A percentile compares a stretch with the other conserved stretches of the same genome.
These are phyloP conservation scores for Ruditapes philippinarum DNA, from an alignment of 1,140 invertebrate species.

Conservation along the genomic window DNA sequence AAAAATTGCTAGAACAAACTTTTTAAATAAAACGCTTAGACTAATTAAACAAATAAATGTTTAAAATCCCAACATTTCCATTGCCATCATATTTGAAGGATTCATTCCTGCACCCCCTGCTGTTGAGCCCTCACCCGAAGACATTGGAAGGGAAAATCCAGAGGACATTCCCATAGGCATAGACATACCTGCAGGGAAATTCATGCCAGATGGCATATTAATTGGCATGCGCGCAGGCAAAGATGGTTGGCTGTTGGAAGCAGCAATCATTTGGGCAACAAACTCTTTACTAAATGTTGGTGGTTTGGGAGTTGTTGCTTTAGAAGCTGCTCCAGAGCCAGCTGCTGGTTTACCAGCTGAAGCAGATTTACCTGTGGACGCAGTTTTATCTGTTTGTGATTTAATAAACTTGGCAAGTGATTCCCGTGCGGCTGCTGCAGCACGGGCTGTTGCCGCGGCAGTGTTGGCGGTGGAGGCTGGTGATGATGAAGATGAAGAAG, in stretches of 20 bases:
- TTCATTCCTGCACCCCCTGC: neutral
- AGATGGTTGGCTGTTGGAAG: neutral
- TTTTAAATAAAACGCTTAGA: too few species aligned
- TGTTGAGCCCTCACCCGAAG: neutral
- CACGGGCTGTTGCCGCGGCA: neutral
- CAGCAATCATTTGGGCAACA: neutral
- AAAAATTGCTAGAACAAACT: too few species aligned
- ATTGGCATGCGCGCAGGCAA: too few species aligned
- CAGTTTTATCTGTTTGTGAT: neutral
- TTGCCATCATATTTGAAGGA: neutral
- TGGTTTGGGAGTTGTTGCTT: neutral
- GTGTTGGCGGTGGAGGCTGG: neutral
- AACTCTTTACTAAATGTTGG: neutral
- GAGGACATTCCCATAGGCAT: neutral
- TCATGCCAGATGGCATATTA: neutral
- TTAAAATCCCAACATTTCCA: slow-evolving; percentile 41
- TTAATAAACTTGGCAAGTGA: slow-evolving; percentile 1
- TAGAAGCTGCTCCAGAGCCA: neutral
- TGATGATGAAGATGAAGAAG: neutral
- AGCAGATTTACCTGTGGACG: neutral
- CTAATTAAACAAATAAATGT: too few species aligned
- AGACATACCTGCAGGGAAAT: neutral
- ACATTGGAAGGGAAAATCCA: neutral
- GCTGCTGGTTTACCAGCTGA: neutral
- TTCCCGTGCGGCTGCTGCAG: neutral